These are phyloP conservation scores for Pararge aegeria DNA, from an alignment of 1,140 invertebrate genomes.

Conservation along the genomic window DNA sequence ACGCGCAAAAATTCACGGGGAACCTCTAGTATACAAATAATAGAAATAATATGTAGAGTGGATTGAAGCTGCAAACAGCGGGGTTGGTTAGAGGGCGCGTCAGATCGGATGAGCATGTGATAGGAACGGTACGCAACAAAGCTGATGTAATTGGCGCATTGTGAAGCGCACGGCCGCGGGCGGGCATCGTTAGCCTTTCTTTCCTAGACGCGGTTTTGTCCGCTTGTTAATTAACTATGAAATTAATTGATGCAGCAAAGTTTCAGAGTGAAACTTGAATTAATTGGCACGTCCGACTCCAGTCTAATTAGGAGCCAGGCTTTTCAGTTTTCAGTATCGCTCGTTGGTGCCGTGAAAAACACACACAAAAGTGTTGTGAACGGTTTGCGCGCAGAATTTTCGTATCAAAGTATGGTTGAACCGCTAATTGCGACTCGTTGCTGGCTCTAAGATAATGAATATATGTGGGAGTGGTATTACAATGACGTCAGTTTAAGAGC, in stretches of 20 bases:
- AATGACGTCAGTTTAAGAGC: slow-evolving; percentile 2
- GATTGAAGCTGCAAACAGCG: slow-evolving; percentile 20
- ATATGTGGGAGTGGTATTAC: slow-evolving; percentile 4
- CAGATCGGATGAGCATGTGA: slow-evolving; percentile 49
- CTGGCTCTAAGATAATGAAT: slow-evolving; percentile 26
- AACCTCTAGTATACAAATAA: too few relatives aligned
- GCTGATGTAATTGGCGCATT: slow-evolving; percentile 71
- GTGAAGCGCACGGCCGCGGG: slow-evolving; percentile 53
- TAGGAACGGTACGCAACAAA: slow-evolving; percentile 55
- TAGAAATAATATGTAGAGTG: too few relatives aligned
- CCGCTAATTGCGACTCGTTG: slow-evolving; percentile 50
- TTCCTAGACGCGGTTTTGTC: slow-evolving; percentile 72
- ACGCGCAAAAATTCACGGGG: too few relatives aligned
- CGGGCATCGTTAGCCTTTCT: slow-evolving; percentile 73
- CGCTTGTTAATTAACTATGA: slow-evolving; percentile 78
- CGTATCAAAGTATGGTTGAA: slow-evolving; percentile 51
- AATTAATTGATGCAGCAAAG: slow-evolving; percentile 79
- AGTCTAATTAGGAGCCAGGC: slow-evolving; percentile 77
- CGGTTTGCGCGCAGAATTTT: slow-evolving; percentile 59
- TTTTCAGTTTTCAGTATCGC: slow-evolving; percentile 66
- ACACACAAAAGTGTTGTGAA: slow-evolving; percentile 76
- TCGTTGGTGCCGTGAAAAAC: slow-evolving; percentile 75
- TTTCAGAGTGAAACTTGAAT: slow-evolving; percentile 78
- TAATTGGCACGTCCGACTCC: slow-evolving; percentile 78
- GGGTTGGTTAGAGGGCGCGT: slow-evolving; percentile 43